Evolutionary conservation across 1,140 invertebrate species (phyloP).

Genomic region (Sminthurides bifidus): DNA sequence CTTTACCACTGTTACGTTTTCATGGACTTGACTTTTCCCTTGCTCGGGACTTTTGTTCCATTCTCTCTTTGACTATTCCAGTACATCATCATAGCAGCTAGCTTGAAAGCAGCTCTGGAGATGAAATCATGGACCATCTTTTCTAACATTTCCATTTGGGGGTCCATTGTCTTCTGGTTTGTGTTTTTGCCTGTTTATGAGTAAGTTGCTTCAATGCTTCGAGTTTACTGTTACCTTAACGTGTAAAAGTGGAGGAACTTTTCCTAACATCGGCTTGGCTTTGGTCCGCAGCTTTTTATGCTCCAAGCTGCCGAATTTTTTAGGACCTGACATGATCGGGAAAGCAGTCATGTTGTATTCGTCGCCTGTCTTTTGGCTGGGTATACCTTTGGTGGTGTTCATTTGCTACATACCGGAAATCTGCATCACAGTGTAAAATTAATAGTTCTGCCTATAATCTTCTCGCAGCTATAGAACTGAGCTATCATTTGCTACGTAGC

Average conservation of each 20-base stretch:
- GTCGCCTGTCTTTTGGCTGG: slow-evolving; percentile 87
- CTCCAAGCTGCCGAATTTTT: slow-evolving; percentile 43
- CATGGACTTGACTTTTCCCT: not conserved
- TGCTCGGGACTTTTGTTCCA: not conserved
- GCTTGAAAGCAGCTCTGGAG: slow-evolving; percentile 90
- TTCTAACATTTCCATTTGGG: slow-evolving; percentile 91
- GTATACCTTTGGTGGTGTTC: slow-evolving; percentile 62
- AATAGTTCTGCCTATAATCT: not conserved
- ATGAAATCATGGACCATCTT: slow-evolving; percentile 95
- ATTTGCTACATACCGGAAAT: not conserved
- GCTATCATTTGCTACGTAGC: not conserved
- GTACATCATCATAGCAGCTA: slow-evolving; percentile 96
- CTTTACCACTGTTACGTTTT: not conserved
- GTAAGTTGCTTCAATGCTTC: slow-evolving; percentile 37
- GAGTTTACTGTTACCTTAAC: not conserved
- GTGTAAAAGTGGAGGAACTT: not conserved
- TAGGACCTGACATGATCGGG: slow-evolving; percentile 81
- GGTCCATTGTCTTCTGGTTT: slow-evolving; percentile 89
- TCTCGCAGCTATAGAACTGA: not conserved
- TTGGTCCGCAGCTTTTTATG: not conserved
- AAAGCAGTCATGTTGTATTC: slow-evolving; percentile 82
- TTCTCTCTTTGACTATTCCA: slow-evolving; percentile 39
- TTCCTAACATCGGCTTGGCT: not conserved
- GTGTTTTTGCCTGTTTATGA: slow-evolving; percentile 81
- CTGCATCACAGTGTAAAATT: not conserved